These are phyloP conservation scores for Piprites chloris DNA, from an alignment of 2,113 vertebrate genomes.

Conservation along the genomic window DNA sequence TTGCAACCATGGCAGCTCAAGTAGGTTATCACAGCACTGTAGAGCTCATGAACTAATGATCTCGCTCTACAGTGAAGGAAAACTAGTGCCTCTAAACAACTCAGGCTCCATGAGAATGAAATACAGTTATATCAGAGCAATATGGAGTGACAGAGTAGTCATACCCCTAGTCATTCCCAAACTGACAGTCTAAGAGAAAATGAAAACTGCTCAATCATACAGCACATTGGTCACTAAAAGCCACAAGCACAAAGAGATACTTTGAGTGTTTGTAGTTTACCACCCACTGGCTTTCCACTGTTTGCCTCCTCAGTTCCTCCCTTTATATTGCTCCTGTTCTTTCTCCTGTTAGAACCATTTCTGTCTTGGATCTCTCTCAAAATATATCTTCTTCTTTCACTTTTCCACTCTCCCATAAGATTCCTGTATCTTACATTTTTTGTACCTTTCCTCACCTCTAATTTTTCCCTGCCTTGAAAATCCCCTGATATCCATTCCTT, in stretches of 20 bases:
- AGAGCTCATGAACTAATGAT: neutral
- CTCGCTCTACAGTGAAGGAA: neutral
- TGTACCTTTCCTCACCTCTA: neutral
- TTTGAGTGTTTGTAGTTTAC: neutral
- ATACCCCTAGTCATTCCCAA: neutral
- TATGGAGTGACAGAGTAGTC: neutral
- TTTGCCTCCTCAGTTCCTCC: neutral
- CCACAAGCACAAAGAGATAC: neutral
- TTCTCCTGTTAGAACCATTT: neutral
- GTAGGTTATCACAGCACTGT: neutral
- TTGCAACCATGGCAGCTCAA: neutral
- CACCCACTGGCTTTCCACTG: neutral
- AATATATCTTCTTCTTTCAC: neutral
- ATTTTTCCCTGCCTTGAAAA: neutral
- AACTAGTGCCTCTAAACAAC: neutral
- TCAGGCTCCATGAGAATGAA: neutral
- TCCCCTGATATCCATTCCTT: neutral
- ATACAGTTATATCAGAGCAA: neutral
- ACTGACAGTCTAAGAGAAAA: neutral
- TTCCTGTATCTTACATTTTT: neutral
- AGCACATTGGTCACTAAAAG: neutral
- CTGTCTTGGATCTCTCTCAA: neutral
- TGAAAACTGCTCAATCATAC: neutral
- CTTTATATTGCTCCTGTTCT: neutral
- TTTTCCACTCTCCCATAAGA: neutral